Evolutionary conservation across 2,888 invertebrate genomes (phyloP).

Genomic region (Eupithecia inturbata): DNA sequence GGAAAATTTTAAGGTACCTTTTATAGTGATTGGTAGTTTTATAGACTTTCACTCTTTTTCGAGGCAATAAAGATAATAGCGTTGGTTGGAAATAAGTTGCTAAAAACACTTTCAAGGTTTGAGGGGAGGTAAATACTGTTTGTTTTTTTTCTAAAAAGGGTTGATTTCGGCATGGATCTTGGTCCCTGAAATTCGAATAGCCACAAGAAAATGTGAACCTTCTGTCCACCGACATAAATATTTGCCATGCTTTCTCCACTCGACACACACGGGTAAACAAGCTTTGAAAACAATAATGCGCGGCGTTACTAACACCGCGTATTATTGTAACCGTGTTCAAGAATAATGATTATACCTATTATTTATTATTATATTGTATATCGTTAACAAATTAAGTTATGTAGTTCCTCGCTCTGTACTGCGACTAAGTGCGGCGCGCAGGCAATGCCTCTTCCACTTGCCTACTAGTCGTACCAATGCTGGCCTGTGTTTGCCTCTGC

Average conservation of each 20-base stretch:
- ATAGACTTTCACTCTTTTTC: constrained; percentile 37
- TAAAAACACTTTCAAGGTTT: constrained; percentile 19
- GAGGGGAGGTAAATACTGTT: neutral
- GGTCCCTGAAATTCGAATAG: neutral
- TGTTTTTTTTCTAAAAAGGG: neutral
- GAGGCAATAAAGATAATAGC: constrained; percentile 39
- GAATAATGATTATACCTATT: too few species aligned
- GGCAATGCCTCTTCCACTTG: too few species aligned
- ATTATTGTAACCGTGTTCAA: too few species aligned
- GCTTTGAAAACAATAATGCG: constrained; percentile 1
- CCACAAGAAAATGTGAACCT: neutral
- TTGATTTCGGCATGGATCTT: neutral
- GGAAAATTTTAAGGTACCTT: constrained; percentile 38
- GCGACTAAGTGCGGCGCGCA: too few species aligned
- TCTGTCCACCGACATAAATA: neutral
- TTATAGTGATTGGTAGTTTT: constrained; percentile 44
- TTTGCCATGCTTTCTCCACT: neutral
- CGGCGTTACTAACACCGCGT: neutral
- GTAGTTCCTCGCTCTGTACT: too few species aligned
- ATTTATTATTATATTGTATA: too few species aligned
- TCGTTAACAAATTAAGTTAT: too few species aligned
- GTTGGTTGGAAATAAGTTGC: constrained; percentile 28
- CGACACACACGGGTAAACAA: neutral
- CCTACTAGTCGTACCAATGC: too few species aligned
- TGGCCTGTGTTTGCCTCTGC: too few species aligned